Evolutionary conservation across 2,113 vertebrate genomes (phyloP).

Genomic region (Melospiza georgiana): DNA sequence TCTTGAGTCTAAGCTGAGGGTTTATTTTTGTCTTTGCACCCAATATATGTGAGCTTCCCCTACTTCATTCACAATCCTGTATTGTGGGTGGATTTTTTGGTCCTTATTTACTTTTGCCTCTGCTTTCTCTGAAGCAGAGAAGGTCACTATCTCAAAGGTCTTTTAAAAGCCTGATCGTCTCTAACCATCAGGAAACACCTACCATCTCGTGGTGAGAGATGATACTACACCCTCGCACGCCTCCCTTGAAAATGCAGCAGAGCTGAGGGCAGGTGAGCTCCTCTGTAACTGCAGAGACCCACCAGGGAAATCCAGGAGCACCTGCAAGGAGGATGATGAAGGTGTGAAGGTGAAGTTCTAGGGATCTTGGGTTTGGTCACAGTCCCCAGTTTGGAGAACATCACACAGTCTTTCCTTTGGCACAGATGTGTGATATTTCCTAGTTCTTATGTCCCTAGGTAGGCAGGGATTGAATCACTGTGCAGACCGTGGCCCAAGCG

Average conservation of each 20-base stretch:
- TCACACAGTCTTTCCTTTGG: background rate
- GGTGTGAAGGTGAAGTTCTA: background rate
- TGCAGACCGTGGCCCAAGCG: rapidly evolving
- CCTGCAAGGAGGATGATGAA: background rate
- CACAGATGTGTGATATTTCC: rapidly evolving
- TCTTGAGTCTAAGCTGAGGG: background rate
- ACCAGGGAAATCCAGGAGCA: background rate
- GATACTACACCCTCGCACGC: background rate
- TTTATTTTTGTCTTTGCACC: background rate
- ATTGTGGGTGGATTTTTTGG: background rate
- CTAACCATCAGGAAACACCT: background rate
- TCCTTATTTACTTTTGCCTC: background rate
- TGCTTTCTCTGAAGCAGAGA: background rate
- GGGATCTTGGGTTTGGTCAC: background rate
- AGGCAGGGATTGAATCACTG: background rate
- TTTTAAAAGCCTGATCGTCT: background rate
- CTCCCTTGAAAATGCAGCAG: background rate
- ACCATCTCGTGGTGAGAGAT: conserved; percentile 3
- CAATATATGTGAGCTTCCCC: background rate
- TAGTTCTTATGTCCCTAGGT: background rate
- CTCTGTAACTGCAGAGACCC: background rate
- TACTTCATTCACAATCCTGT: background rate
- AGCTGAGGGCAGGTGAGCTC: background rate
- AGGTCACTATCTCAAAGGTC: background rate
- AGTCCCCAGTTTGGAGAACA: background rate